Evolutionary conservation across 64 coral and sea anemone genomes (phyloP).

Genomic region (Pocillopora verrucosa): DNA sequence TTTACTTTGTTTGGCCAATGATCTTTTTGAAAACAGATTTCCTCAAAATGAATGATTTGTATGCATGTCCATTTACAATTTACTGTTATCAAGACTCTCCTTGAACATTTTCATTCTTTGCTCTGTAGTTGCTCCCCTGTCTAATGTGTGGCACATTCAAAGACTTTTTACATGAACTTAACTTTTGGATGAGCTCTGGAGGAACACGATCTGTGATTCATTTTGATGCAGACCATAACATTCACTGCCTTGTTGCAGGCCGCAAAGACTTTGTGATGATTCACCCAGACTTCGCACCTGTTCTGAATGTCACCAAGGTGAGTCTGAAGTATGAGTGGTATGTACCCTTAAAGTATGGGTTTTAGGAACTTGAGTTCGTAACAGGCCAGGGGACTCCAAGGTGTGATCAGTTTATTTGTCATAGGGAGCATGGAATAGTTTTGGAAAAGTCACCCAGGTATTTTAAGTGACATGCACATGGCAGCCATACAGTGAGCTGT

Average conservation of each 20-base stretch:
- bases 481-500: no score
- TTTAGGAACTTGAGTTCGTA: not conserved
- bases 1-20: no score
- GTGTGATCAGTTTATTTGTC: no score
- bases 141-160: conserved; percentile 89
- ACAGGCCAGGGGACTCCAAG: not conserved
- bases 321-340: not conserved
- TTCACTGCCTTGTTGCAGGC: conserved; percentile 90
- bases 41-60: no score
- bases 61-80: no score
- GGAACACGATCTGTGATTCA: conserved; percentile 98
- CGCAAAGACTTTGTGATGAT: conserved; percentile 97
- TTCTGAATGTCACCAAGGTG: conserved; percentile 78
- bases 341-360: no score
- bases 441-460: no score
- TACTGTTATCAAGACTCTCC: not conserved
- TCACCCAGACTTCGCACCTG: conserved; percentile 61
- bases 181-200: conserved; percentile 96
- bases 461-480: no score
- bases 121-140: conserved; percentile 53
- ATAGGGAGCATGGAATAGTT: no score
- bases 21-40: no score
- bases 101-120: not conserved
- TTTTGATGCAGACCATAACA: conserved; percentile 96
- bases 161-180: conserved; percentile 92